Evolutionary conservation across 1,140 invertebrate species (phyloP), one percentile per base, ranked within the genome.

Genomic region (Mactra quadrangularis): DNA sequence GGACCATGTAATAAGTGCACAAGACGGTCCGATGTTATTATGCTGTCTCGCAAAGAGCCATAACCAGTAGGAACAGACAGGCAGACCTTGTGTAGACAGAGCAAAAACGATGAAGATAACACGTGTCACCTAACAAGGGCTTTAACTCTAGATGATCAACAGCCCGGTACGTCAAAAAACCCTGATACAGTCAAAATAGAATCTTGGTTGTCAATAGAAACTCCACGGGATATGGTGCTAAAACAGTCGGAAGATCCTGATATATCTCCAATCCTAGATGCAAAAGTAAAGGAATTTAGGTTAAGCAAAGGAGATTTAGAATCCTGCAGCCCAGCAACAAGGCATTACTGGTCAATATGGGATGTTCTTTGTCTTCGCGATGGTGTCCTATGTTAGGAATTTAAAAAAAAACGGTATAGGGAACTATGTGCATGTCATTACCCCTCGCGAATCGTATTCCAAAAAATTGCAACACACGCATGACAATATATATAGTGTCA

Each of bases 1-100:
- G 74, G 53, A 3, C 53, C 71, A 7, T 59, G 71, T 57, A 25
- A 53, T 29, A 74, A 74, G 22, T 55, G 52, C 41, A 15, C 27
- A 27, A 35, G 38, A 25, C n/a, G 52, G 25, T 31, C 50, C 0
- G 50, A 74, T 9, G 13, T 15, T 4, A 74, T 74, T 27, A 31
- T 35, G 25, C 45, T 68, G 22, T 9, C n/a, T 6, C 6, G 50
- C 9, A 47, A 11, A 25, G 17, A 17, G 15, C 15, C 29, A 17
- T 31, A 3, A 17, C 22, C 19, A 1, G 7, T 6, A 19, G 22
- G 47, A 0, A 68, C 11, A 3, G 22, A 9, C 19, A 70, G 7
- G 1, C 1, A 7, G 9, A 13, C 4, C 15, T 19, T n/a, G 9
- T 17, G 41, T n/a, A 45, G n/a, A n/a, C 19, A 4, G 7, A 47